Base-by-base conservation (phyloP, 2,888 invertebrate genomes). In the Caenorhabditis virilis region DNA sequence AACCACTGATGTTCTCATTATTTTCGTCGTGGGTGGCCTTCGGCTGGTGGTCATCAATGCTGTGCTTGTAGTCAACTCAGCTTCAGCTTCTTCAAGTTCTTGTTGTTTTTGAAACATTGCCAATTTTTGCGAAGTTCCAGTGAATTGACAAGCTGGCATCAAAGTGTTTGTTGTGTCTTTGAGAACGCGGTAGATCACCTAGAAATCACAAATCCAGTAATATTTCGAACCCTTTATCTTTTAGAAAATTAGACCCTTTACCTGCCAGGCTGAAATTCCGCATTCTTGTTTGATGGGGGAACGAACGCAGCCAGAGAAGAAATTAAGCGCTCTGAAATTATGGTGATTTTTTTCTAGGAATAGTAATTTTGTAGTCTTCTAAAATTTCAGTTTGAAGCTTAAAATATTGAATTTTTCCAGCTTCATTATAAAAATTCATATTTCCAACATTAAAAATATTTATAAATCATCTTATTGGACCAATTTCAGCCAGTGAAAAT, bases 101-200 rank as follows among this genome's bases (percentile, higher is more conserved):
- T 43, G 39, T 22, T 63, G 56, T 20, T 63, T 57, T 46, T 63
- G 63, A 30, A 63, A 63, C 0, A 54, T 18, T 4, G 47, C 41
- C 27, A 63, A 35, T 16, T 63, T 63, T 45, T 67, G 63, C 1
- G 72, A 72, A 5, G 68, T 67, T 38, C 78, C 78, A 2, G 75
- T 78, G 52, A 82, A 82, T 38, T 70, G 68, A 48, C 82, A 82
- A 2, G 67, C 74, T 11, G 82, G 82, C 82, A 82, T 82, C 33
- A 82, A 52, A 6, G 82, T 82, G 42, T 75, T 70, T 18, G 82
- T 83, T 13, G 82, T 82, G 72, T 82, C 82, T 50, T 77, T 77
- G 2, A 82, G 67, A 23, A 82, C 82, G 2, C 81, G 78, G 63
- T 77, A 78, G 48, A 82, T 82, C 22, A 82, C 80, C 60, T 67